Conservation (phyloP, 2,888 invertebrate genomes). For the Hirtodrosophila confusa region DNA sequence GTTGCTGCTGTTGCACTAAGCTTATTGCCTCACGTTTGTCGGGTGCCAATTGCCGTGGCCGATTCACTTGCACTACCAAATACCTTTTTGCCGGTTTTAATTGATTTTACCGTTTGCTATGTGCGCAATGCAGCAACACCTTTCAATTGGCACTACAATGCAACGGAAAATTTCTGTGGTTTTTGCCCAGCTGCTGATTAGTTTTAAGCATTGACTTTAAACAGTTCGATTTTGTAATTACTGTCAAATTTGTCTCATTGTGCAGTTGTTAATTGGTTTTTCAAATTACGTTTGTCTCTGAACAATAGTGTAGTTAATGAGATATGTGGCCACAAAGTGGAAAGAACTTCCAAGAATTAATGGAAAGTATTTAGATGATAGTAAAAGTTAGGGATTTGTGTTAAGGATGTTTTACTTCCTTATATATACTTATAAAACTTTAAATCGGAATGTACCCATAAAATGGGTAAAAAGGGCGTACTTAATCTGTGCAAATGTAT, state of each 20-base stretch:
- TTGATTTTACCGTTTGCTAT: constrained; percentile 62
- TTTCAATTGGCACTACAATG: constrained; percentile 48
- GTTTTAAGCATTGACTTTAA: constrained; percentile 36
- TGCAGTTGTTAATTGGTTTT: constrained; percentile 56
- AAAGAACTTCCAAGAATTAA: background rate
- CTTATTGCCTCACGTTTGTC: constrained; percentile 48
- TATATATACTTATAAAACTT: no score
- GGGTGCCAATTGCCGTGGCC: constrained; percentile 35
- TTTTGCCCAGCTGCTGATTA: constrained; percentile 51
- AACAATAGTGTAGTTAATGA: constrained; percentile 5
- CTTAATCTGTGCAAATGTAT: no score
- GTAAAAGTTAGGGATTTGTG: no score
- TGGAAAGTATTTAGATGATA: no score
- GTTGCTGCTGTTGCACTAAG: constrained; percentile 26
- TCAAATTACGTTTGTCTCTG: constrained; percentile 9
- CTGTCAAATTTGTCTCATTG: constrained; percentile 42
- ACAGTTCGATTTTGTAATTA: constrained; percentile 11
- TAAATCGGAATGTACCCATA: no score
- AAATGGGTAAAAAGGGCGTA: no score
- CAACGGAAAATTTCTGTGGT: constrained; percentile 25
- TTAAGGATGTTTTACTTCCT: no score
- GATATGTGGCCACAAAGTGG: background rate
- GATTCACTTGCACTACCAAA: constrained; percentile 2
- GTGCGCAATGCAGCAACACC: constrained; percentile 39
- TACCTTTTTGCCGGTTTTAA: constrained; percentile 48